Evolutionary conservation across 2,888 invertebrate genomes (phyloP).

Genomic region (Pandemis cinnamomeana): DNA sequence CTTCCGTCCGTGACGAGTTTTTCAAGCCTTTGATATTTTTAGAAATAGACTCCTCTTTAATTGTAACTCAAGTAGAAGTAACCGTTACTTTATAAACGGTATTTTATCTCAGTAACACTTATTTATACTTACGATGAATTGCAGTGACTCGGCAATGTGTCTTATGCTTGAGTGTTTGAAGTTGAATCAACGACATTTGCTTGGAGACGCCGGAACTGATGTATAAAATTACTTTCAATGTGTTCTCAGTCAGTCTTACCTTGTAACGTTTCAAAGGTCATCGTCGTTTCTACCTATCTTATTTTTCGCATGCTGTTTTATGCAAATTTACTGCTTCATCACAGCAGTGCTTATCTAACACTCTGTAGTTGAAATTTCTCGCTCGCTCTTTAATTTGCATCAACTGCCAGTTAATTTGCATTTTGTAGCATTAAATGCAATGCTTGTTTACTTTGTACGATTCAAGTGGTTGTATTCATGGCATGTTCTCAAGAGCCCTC

Average conservation of each 20-base stretch:
- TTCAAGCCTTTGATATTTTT: conserved; percentile 31
- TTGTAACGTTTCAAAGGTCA: conserved; percentile 31
- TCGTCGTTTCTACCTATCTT: conserved; percentile 19
- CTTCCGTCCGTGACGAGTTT: conserved; percentile 27
- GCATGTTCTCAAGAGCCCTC: conserved; percentile 26
- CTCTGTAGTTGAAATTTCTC: conserved; percentile 19
- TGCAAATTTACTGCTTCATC: conserved; percentile 29
- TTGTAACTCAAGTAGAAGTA: conserved; percentile 18
- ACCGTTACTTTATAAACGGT: conserved; percentile 41
- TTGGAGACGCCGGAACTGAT: conserved; percentile 30
- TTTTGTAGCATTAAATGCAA: conserved; percentile 1
- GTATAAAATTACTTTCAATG: conserved; percentile 28
- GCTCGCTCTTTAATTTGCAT: conserved; percentile 14
- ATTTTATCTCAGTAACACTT: conserved; percentile 20
- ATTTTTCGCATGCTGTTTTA: conserved; percentile 34
- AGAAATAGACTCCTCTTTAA: conserved; percentile 14
- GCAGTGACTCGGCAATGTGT: conserved; percentile 32
- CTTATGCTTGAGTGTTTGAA: conserved; percentile 22
- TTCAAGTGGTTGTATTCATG: conserved; percentile 9
- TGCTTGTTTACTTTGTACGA: conserved; percentile 3
- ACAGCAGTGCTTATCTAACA: conserved; percentile 25
- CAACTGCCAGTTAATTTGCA: conserved; percentile 2
- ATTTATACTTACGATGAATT: conserved; percentile 10
- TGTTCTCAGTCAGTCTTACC: conserved; percentile 28
- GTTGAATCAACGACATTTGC: conserved; percentile 18